phyloP scores from a whole-genome alignment of 2,888 invertebrate genomes.

The Microctonus hyperodae region DNA sequence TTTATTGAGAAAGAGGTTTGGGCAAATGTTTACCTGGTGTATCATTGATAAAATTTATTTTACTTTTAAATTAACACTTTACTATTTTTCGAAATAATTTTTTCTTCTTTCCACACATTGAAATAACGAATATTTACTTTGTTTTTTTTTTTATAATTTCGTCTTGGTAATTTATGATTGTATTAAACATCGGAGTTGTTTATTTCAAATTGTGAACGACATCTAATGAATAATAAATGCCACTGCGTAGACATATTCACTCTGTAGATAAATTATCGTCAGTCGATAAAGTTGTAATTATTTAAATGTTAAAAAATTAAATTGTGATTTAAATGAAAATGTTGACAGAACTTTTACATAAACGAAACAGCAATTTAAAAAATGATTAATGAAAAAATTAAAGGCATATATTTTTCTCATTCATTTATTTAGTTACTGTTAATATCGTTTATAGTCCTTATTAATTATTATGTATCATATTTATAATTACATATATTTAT shows the following conservation, averaged over 20 bases:
- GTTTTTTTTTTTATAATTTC: neutral
- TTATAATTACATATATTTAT: constrained; percentile 50
- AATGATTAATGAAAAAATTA: neutral
- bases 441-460: constrained; percentile 44
- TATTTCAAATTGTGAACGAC: neutral
- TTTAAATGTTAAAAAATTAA: neutral
- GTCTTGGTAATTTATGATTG: neutral
- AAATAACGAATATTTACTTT: neutral
- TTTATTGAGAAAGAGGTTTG: neutral
- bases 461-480: constrained; percentile 46
- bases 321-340: too few species aligned
- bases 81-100: neutral
- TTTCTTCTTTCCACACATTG: neutral
- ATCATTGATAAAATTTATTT: neutral
- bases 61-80: too few species aligned
- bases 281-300: neutral
- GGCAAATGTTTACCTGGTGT: neutral
- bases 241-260: neutral
- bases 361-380: too few species aligned
- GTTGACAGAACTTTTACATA: too few species aligned
- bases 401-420: neutral
- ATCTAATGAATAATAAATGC: neutral
- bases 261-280: neutral
- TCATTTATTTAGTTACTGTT: constrained; percentile 55
- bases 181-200: neutral